Base-by-base conservation (phyloP, 2,888 invertebrate genomes). In the Drosophila pseudotalamancana region DNA sequence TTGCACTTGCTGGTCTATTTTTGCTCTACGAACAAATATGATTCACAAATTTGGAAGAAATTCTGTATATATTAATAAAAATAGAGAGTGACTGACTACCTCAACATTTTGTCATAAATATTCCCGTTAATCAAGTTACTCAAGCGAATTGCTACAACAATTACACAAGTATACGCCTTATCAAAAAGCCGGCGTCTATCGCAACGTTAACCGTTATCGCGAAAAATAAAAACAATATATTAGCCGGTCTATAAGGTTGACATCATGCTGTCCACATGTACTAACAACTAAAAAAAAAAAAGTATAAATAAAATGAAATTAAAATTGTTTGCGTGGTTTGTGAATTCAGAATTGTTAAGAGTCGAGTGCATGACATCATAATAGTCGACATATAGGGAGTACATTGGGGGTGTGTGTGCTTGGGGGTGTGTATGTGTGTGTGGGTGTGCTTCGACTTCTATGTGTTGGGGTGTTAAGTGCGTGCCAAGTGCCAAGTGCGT, bases 121-220 rank as follows among this genome's bases (percentile, higher is more conserved):
- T 64, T 68, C 59, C 21, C 56, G 40, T 51, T 35, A 69, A 69
- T 43, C 18, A 62, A 70, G 46, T 83, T 77, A 84, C 67, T 84
- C 78, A 53, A 40, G 19, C 25, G 50, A 68, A 79, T 72, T 66
- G 67, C 51, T 50, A 12, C 12, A 56, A 21, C 32, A 54, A 60
- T 46, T 68, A 55, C 31, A 31, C n/a, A 48, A 55, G 42, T 37
- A 27, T 23, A 18, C 27, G 21, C 39, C 39, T 69, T 68, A 72
- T 72, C 68, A 55, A 31, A 21, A 6, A 14, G 42, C 35, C 61
- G 40, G 51, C 55, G 35, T 40, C 46, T 46, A 68, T 27, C 61
- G 37, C 34, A 21, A 43, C 16, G 42, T 11, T 14, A 27, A 27
- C 23, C n/a, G 45, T 72, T 71, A 71, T 72, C 71, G 39, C n/a